phyloP scores from a whole-genome alignment of 1,140 invertebrate species.

The Bicyclus anynana region DNA sequence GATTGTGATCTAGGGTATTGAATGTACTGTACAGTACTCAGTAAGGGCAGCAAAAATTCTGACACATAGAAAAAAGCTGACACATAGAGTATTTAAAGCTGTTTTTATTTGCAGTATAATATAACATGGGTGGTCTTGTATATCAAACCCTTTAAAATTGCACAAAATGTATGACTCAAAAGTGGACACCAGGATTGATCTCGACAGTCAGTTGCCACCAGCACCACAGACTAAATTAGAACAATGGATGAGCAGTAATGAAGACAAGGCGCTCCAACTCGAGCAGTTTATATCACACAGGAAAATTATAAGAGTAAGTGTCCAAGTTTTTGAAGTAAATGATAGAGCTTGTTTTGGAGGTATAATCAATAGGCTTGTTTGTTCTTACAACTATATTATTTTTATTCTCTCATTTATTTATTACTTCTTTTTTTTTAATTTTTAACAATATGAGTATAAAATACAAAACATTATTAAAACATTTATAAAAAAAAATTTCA shows the following conservation, averaged over 20 bases:
- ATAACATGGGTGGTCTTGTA: conserved; percentile 3
- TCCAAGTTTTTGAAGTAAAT: too few species aligned
- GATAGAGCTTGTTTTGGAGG: too few species aligned
- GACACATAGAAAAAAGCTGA: not conserved
- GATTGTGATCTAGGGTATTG: too few species aligned
- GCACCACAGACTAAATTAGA: conserved; percentile 31
- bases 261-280: conserved; percentile 5
- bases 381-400: too few species aligned
- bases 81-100: not conserved
- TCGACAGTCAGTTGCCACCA: conserved; percentile 10
- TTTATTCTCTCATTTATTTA: too few species aligned
- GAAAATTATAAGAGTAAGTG: conserved; percentile 54
- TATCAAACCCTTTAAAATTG: not conserved
- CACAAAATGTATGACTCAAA: conserved; percentile 3
- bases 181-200: conserved; percentile 27
- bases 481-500: too few species aligned
- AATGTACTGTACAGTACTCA: too few species aligned
- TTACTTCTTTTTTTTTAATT: too few species aligned
- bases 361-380: too few species aligned
- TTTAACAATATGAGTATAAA: too few species aligned
- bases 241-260: conserved; percentile 8
- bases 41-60: not conserved
- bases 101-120: conserved; percentile 8
- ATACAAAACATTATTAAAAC: too few species aligned
- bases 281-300: conserved; percentile 41